Evolutionary conservation across 1,140 invertebrate species (phyloP).

Genomic region (Heliconius eleuchia): DNA sequence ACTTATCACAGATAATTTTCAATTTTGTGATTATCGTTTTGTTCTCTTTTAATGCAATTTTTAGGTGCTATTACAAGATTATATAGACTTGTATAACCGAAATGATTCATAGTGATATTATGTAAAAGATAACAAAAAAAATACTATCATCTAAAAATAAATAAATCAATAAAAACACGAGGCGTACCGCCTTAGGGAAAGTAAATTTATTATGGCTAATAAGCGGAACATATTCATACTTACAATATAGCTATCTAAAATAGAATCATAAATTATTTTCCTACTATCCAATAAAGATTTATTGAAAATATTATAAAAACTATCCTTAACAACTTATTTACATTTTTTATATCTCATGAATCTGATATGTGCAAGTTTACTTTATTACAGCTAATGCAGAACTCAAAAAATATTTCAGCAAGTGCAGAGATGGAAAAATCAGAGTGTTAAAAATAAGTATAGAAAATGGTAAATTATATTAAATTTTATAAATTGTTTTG

Average conservation of each 20-base stretch:
- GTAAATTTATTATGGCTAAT: conserved; percentile 6
- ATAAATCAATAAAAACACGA: conserved; percentile 21
- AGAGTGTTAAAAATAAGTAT: conserved; percentile 92
- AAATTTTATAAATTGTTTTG: background rate
- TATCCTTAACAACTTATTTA: background rate
- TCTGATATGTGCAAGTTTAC: background rate
- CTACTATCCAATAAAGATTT: background rate
- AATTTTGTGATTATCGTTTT: background rate
- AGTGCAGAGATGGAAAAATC: conserved; percentile 90
- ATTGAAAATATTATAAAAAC: background rate
- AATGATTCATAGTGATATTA: conserved; percentile 3
- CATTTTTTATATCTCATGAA: no score
- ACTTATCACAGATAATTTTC: background rate
- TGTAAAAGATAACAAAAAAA: background rate
- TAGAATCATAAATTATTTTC: background rate
- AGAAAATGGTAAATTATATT: conserved; percentile 87
- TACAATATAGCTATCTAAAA: background rate
- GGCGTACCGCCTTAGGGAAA: conserved; percentile 16
- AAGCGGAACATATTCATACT: background rate
- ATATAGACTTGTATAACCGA: background rate
- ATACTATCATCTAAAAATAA: conserved; percentile 16
- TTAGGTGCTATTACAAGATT: background rate
- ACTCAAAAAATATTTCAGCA: conserved; percentile 90
- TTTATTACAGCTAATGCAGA: conserved; percentile 88
- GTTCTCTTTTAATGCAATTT: background rate